Evolutionary conservation across 2,888 invertebrate genomes (phyloP).

Genomic region (Harpalus rubripes): DNA sequence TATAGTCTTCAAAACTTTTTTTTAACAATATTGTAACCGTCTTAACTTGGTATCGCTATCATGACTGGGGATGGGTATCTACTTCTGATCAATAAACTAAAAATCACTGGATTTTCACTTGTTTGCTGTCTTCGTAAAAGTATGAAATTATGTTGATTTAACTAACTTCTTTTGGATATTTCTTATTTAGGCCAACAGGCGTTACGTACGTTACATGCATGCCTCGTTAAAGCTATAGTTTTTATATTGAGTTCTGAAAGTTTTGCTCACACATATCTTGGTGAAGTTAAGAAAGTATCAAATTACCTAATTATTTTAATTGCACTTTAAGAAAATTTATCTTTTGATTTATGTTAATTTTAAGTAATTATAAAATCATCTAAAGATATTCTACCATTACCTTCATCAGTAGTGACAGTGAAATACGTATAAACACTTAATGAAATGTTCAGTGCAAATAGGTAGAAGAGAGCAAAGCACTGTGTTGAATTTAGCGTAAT

Average conservation of each 20-base stretch:
- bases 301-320: constrained; percentile 30
- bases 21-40: no score
- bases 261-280: background rate
- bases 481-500: constrained; percentile 26
- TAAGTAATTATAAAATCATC: constrained; percentile 29
- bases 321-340: constrained; percentile 1
- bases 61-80: no score
- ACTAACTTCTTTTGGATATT: no score
- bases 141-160: no score
- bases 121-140: no score
- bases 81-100: no score
- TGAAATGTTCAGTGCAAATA: background rate
- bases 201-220: no score
- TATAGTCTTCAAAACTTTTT: no score
- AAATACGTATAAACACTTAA: background rate
- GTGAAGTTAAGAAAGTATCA: background rate
- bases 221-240: background rate
- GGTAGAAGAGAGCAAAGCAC: background rate
- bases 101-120: no score
- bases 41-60: no score
- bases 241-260: background rate
- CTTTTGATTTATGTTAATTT: constrained; percentile 20
- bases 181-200: no score
- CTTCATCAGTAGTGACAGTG: constrained; percentile 1
- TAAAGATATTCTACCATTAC: constrained; percentile 20